Conservation (phyloP, 1,140 invertebrate genomes). For the Drosophila seguyi region DNA sequence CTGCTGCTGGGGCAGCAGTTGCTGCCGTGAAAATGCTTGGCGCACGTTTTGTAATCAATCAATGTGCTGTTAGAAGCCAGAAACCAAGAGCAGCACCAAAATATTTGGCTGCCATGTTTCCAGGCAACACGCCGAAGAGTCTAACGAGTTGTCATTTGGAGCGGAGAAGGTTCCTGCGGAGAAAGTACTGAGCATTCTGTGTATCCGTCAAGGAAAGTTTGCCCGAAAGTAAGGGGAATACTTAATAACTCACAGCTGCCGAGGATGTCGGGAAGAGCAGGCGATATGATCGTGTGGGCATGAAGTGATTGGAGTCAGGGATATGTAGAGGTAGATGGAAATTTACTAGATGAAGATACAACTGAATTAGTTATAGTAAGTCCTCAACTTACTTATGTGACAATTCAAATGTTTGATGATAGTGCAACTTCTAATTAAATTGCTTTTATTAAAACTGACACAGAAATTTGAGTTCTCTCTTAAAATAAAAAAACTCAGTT, state of each 20-base stretch:
- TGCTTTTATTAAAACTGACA: background rate
- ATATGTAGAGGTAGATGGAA: background rate
- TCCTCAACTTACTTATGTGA: background rate
- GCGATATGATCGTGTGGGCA: constrained; percentile 26
- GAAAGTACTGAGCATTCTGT: constrained; percentile 25
- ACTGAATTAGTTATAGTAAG: background rate
- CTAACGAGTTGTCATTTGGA: constrained; percentile 65
- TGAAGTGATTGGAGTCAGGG: constrained; percentile 10
- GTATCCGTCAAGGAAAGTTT: constrained; percentile 31
- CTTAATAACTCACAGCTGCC: constrained; percentile 6
- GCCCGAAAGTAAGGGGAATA: constrained; percentile 11
- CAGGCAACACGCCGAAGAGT: constrained; percentile 45
- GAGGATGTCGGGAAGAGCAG: background rate
- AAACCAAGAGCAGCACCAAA: constrained; percentile 49
- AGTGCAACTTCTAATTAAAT: background rate
- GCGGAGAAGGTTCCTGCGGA: constrained; percentile 46
- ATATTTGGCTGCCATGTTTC: constrained; percentile 63
- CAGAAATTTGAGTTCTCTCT: too few species aligned
- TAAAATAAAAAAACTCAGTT: too few species aligned
- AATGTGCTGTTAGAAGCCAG: constrained; percentile 58
- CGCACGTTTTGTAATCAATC: constrained; percentile 82
- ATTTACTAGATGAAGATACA: background rate
- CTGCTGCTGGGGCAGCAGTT: constrained; percentile 31
- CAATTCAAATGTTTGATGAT: too few species aligned
- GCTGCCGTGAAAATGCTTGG: constrained; percentile 76